A percentile compares a stretch with the other conserved stretches of the same genome.
Conservation (phyloP, 2,113 vertebrate species). For the Cricetomys ansorgei region DNA sequence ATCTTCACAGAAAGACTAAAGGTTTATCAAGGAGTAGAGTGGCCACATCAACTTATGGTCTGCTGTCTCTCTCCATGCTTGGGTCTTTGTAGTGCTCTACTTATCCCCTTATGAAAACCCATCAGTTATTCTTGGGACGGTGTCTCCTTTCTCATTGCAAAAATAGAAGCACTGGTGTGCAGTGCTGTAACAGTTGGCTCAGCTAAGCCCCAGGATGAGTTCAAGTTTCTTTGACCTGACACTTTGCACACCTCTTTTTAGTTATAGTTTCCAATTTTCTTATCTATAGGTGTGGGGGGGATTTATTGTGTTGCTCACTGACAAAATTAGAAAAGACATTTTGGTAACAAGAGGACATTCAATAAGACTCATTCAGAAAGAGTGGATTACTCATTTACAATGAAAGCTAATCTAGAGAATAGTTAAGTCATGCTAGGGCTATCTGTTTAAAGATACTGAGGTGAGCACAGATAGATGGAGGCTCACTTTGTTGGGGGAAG, state of each 20-base stretch:
- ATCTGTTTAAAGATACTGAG: not conserved
- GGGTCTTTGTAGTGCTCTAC: not conserved
- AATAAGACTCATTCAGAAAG: not conserved
- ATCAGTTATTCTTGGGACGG: not conserved
- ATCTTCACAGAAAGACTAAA: conserved; percentile 30
- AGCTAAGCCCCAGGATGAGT: not conserved
- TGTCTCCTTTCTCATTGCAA: not conserved
- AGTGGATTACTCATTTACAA: conserved; percentile 6
- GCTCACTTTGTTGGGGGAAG: not conserved
- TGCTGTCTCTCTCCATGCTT: not conserved
- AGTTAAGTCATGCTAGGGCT: not conserved
- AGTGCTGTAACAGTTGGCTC: not conserved
- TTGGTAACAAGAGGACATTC: not conserved
- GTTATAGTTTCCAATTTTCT: not conserved
- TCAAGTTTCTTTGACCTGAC: not conserved
- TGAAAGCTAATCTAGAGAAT: conserved; percentile 14
- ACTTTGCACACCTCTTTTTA: not conserved
- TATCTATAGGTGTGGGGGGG: not conserved
- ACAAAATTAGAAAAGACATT: conserved; percentile 33
- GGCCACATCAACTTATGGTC: not conserved
- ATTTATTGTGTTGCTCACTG: not conserved
- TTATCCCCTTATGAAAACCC: conserved; percentile 9
- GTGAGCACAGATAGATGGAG: not conserved
- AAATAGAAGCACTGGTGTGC: not conserved
- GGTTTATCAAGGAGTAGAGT: not conserved